A percentile compares a stretch with the other conserved stretches of the same genome.
Evolutionary conservation across 2,113 vertebrate species (phyloP).

Genomic region (Axis porcinus): DNA sequence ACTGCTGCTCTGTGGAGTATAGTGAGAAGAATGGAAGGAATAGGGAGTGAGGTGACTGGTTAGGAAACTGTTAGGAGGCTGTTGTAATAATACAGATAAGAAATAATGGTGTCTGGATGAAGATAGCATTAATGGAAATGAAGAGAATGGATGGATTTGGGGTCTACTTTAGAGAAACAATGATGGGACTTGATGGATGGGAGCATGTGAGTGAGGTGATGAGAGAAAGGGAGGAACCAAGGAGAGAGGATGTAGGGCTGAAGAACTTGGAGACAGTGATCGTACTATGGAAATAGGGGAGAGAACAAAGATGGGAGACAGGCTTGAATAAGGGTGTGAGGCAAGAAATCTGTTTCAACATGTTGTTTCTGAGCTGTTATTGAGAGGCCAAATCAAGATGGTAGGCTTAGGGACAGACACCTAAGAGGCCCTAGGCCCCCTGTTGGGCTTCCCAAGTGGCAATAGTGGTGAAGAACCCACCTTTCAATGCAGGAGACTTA

Average conservation of each 20-base stretch:
- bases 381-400: not conserved
- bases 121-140: not conserved
- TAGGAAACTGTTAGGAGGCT: not conserved
- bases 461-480: not conserved
- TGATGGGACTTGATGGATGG: not conserved
- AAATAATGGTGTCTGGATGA: not conserved
- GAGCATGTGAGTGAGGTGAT: no score
- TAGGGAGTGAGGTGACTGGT: not conserved
- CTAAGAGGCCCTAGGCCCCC: not conserved
- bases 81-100: not conserved
- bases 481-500: not conserved
- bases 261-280: not conserved
- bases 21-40: not conserved
- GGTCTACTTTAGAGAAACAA: not conserved
- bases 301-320: not conserved
- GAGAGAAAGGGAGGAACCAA: not conserved
- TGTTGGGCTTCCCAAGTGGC: not conserved
- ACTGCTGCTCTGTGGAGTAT: not conserved
- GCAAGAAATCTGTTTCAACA: not conserved
- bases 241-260: no score
- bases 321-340: not conserved
- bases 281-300: fast-evolving
- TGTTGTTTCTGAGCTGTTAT: not conserved
- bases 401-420: not conserved
- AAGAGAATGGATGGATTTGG: not conserved